Base-by-base conservation (phyloP, 1,140 invertebrate genomes). In the Stegodyphus dumicola region DNA sequence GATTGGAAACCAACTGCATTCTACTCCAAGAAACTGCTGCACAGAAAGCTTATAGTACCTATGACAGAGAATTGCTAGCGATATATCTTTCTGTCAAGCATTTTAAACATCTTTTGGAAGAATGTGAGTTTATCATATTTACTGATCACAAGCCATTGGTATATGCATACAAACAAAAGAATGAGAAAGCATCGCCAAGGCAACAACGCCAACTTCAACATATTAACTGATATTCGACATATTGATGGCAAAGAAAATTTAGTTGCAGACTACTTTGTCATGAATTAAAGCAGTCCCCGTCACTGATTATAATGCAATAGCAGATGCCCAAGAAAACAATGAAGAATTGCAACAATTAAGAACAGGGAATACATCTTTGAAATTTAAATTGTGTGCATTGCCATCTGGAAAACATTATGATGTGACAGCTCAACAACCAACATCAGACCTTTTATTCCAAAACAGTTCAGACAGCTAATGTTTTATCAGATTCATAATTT, bases 241-340 rank as follows among this genome's bases (percentile, higher is more conserved):
- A 88, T 92, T 48, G 33, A 85, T 9, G 91, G 91, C 11, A 79
- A 85, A 2, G 85, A 89, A 2, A 92, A 92, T 74, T n/a, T n/a
- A n/a, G n/a, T n/a, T n/a, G n/a, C n/a, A n/a, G n/a, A n/a, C n/a
- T n/a, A n/a, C n/a, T n/a, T n/a, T n/a, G 65, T 76, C 53, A 64
- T 86, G 64, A 64, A 73, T 83, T 51, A 13, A 67, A 48, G 5
- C 15, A 69, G 33, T 69, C 6, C 53, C 69, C 10, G n/a, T 56
- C 11, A 53, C 70, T 1, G 64, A 83, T 56, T 86, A 86, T 65
- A 75, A 88, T 9, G 13, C 33, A 73, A 70, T 87, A 67, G 71
- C 54, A 6, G 60, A 65, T 11, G n/a, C 11, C 2, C 75, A 77
- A 66, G 9, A 13, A 51, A 11, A 71, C 17, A 18, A 52, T 49